A percentile compares a stretch with the other conserved stretches of the same genome.
Evolutionary conservation across 2,113 vertebrate species (phyloP).

Genomic region (Camelus bactrianus): DNA sequence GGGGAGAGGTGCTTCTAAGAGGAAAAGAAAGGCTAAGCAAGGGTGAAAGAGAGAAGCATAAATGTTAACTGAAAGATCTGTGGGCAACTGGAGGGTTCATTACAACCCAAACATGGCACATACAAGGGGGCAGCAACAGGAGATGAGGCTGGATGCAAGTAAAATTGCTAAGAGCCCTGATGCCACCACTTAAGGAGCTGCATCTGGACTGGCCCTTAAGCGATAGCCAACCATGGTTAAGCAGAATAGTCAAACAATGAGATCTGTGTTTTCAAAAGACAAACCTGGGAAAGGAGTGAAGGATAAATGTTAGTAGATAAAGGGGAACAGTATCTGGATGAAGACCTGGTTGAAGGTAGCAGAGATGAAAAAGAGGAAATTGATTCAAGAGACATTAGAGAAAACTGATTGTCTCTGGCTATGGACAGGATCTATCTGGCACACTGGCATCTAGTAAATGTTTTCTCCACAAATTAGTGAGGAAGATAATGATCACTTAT

Average conservation of each 20-base stretch:
- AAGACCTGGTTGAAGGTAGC: background rate
- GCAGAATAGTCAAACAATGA: background rate
- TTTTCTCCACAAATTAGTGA: conserved; percentile 5
- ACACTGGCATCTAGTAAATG: background rate
- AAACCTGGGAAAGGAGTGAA: background rate
- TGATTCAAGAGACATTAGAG: background rate
- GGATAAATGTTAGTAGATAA: background rate
- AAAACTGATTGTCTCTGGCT: background rate
- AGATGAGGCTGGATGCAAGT: background rate
- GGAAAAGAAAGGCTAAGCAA: background rate
- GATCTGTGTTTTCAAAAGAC: conserved; percentile 33
- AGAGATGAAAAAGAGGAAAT: background rate
- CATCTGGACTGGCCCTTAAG: background rate
- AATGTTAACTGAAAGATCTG: background rate
- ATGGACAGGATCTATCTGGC: background rate
- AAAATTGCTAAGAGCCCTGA: background rate
- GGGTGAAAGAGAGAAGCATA: background rate
- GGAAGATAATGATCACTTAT: background rate
- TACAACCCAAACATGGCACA: background rate
- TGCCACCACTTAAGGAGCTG: background rate
- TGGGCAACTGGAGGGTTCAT: background rate
- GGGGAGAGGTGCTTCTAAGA: background rate
- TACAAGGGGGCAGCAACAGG: background rate
- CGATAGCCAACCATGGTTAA: background rate
- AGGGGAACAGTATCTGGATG: background rate